A percentile compares a stretch with the other conserved stretches of the same genome.
phyloP scores from a whole-genome alignment of 1,140 invertebrate genomes.

The Drosophila varians region DNA sequence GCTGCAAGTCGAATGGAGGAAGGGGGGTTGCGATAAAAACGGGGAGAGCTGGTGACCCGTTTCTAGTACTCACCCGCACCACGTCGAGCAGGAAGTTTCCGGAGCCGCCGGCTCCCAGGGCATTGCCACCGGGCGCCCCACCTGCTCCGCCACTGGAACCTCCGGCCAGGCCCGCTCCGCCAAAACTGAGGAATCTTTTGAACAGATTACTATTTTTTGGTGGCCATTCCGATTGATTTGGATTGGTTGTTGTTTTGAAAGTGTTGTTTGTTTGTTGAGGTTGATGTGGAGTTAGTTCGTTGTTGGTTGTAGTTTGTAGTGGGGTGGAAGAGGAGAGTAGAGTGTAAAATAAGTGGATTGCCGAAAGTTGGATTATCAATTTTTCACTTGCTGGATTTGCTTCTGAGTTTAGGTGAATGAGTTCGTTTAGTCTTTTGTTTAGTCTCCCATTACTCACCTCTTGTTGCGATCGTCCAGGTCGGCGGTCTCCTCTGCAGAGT shows the following conservation, averaged over 20 bases:
- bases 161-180: constrained; percentile 85
- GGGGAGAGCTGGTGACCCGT: neutral
- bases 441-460: too few relatives aligned
- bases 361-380: neutral
- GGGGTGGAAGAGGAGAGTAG: constrained; percentile 9
- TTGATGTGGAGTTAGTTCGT: constrained; percentile 17
- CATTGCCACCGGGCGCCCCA: constrained; percentile 70
- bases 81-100: constrained; percentile 95
- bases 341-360: constrained; percentile 42
- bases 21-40: neutral
- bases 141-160: constrained; percentile 76
- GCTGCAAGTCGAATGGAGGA: constrained; percentile 84
- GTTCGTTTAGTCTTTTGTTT: too few relatives aligned
- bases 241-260: constrained; percentile 6
- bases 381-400: neutral
- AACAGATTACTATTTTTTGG: constrained; percentile 72
- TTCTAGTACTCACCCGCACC: constrained; percentile 89
- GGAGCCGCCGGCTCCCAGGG: constrained; percentile 87
- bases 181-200: constrained; percentile 89
- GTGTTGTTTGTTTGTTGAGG: constrained; percentile 4
- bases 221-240: constrained; percentile 24
- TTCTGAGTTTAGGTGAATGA: too few relatives aligned
- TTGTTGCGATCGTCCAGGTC: constrained; percentile 91
- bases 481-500: constrained; percentile 86
- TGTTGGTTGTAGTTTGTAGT: constrained; percentile 8